Conservation (phyloP, 2,888 invertebrate species). For the Noctua janthe region DNA sequence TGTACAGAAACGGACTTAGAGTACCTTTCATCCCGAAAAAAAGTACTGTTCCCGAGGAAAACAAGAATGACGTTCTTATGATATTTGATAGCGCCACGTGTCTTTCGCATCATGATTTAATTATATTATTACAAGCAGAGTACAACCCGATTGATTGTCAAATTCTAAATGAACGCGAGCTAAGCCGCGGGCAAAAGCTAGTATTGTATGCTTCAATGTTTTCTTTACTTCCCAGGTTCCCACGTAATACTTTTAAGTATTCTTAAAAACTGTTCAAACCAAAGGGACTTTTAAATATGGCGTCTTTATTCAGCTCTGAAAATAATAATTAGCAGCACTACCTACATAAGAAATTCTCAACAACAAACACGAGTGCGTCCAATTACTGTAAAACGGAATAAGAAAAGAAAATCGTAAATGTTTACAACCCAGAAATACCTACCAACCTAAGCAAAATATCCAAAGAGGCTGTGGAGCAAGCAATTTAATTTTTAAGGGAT, state of each 20-base stretch:
- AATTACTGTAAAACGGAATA: constrained; percentile 51
- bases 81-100: too few species aligned
- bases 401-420: constrained; percentile 65
- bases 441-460: constrained; percentile 41
- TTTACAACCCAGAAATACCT: constrained; percentile 56
- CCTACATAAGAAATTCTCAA: constrained; percentile 9
- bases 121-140: too few species aligned
- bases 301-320: background rate
- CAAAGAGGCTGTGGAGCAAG: constrained; percentile 57
- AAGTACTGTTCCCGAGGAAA: too few species aligned
- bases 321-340: background rate
- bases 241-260: background rate
- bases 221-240: too few species aligned
- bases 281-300: background rate
- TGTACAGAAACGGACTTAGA: too few species aligned
- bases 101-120: too few species aligned
- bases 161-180: too few species aligned
- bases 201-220: too few species aligned
- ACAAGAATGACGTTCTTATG: too few species aligned
- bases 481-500: constrained; percentile 73
- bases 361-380: constrained; percentile 33
- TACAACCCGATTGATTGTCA: too few species aligned
- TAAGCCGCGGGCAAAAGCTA: too few species aligned
- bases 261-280: background rate
- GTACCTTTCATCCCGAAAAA: too few species aligned